Base-by-base conservation (phyloP, 2,797 vertebrate species). In the Synaphobranchus kaupii region DNA sequence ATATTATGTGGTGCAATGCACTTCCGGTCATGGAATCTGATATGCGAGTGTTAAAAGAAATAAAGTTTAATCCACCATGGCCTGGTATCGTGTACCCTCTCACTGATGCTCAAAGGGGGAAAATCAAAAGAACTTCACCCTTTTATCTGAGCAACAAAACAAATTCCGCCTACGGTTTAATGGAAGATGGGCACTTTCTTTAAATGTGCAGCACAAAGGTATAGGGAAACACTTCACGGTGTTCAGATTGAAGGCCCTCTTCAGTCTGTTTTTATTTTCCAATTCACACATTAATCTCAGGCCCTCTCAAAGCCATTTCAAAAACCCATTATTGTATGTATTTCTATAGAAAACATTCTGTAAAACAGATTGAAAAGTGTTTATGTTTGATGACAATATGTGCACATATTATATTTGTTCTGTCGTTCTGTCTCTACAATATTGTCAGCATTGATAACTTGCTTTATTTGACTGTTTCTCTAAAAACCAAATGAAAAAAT, bases 371-470 rank as follows among this genome's bases (percentile, higher is more conserved):
- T 47, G 66, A 71, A 85, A 73, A 63, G 86, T 88, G 66, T 86
- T 66, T 86, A 88, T 83, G 86, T 83, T 85, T 84, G 66, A 88
- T 86, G 31, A 71, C 66, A 78, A 63, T 86, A 86, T 86, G 85
- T 86, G 73, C 80, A 86, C 85, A 84, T 88, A 88, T 73, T 88
- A 88, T 88, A 86, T 88, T 88, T 86, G 31, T 81, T 66, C 50
- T 7, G 50, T 52, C 10, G 50, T 52, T 52, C 39, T 39, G 39
- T 39, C 39, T 88, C 84, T 88, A 88, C 78, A 83, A 83, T 83
- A 56, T 73, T 86, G 81, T 84, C 80, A 83, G 83, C 85, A 86
- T 86, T 39, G 60, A 86, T 80, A 81, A 50, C 39, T 84, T 84
- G 60, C 54, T 88, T 84, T 68, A 86, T 84, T 86, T 89, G 60